Evolutionary conservation across 2,113 vertebrate genomes (phyloP).

Genomic region (Megalops atlanticus): DNA sequence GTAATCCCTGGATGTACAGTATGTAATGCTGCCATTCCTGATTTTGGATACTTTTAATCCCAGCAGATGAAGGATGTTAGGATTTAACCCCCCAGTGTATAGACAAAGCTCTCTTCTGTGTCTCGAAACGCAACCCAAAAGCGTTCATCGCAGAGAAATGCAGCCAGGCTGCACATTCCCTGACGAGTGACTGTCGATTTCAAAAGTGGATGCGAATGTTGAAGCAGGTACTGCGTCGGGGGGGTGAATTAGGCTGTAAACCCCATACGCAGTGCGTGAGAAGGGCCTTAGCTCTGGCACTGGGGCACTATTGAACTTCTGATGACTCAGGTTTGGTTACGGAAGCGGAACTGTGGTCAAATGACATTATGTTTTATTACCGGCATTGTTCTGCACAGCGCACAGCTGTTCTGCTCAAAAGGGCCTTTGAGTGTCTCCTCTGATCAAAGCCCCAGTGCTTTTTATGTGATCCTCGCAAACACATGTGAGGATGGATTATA

Average conservation of each 20-base stretch:
- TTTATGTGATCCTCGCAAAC: neutral
- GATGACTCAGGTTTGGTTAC: neutral
- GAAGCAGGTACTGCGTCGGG: too few species aligned
- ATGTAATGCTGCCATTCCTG: conserved; percentile 53
- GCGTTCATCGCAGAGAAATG: neutral
- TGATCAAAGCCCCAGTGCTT: neutral
- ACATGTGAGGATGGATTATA: neutral
- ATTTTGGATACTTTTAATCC: conserved; percentile 64
- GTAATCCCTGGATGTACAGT: conserved; percentile 57
- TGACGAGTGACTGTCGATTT: too few species aligned
- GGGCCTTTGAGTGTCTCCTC: conserved; percentile 2
- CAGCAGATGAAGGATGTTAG: conserved; percentile 42
- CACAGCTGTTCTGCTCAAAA: conserved; percentile 5
- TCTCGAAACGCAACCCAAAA: too few species aligned
- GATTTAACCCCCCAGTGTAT: conserved; percentile 47
- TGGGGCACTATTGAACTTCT: neutral
- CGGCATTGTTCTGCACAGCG: neutral
- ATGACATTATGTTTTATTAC: neutral
- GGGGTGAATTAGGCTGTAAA: neutral
- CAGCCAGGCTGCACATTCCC: neutral
- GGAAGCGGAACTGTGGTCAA: neutral
- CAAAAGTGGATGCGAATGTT: too few species aligned
- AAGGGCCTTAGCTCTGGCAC: neutral
- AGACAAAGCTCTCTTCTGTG: neutral
- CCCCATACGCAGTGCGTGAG: neutral